phyloP scores from a whole-genome alignment of 2,888 invertebrate species.

The Melinopterus prodromus region DNA sequence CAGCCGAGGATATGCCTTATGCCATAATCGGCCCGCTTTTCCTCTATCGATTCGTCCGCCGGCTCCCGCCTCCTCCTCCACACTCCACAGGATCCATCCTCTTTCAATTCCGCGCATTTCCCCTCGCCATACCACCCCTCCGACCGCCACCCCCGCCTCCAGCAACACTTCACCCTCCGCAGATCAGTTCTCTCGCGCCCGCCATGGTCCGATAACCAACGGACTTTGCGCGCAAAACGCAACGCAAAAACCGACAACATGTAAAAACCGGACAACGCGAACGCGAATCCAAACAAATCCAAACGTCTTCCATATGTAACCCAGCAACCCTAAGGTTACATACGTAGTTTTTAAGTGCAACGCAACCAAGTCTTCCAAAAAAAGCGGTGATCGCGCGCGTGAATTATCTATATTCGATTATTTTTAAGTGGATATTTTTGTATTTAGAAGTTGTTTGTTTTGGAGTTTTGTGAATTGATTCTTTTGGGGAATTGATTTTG shows the following conservation, averaged over 20 bases:
- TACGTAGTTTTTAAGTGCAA: conserved; percentile 33
- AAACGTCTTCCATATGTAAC: conserved; percentile 39
- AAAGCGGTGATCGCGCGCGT: conserved; percentile 22
- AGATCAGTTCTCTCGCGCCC: not conserved
- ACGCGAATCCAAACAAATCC: conserved; percentile 33
- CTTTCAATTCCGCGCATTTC: conserved; percentile 21
- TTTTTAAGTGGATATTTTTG: not conserved
- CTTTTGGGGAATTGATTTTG: too few relatives aligned
- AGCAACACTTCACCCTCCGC: not conserved
- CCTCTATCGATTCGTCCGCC: conserved; percentile 16
- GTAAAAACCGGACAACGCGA: conserved; percentile 23
- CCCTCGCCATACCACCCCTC: conserved; percentile 21
- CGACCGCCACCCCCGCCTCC: conserved; percentile 62
- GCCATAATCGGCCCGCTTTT: conserved; percentile 22
- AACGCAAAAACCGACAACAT: not conserved
- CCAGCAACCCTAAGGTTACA: conserved; percentile 10
- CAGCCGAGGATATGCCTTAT: conserved; percentile 10
- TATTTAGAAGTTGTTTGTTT: too few relatives aligned
- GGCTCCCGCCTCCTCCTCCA: not conserved
- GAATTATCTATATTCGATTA: not conserved
- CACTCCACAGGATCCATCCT: conserved; percentile 21
- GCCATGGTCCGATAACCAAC: not conserved
- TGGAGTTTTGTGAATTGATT: too few relatives aligned
- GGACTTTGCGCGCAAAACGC: conserved; percentile 12
- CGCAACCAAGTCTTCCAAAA: conserved; percentile 33